Percentiles rank a stretch among this genome's conserved stretches.
These are phyloP conservation scores for Pangasius macronema DNA, from an alignment of 2,797 vertebrate species.

Conservation along the genomic window DNA sequence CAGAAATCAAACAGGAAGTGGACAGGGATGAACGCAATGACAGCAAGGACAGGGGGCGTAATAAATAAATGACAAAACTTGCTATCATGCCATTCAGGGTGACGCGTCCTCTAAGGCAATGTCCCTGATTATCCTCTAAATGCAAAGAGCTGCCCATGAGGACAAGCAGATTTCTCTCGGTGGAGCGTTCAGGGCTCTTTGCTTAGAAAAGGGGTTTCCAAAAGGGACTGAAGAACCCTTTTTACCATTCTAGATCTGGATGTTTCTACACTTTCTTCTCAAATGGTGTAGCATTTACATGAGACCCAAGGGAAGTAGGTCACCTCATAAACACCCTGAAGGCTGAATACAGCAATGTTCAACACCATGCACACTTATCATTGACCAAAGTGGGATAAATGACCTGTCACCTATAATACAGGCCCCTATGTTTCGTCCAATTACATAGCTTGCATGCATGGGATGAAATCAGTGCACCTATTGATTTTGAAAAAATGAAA, in stretches of 20 bases:
- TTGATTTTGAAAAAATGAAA: constrained; percentile 59
- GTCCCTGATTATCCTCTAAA: background rate
- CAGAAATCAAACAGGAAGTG: constrained; percentile 22
- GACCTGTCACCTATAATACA: constrained; percentile 89
- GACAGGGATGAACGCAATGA: constrained; percentile 24
- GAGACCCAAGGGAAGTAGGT: background rate
- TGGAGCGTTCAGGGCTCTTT: background rate
- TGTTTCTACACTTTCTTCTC: too few relatives aligned
- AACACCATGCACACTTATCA: constrained; percentile 79
- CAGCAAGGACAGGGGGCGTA: background rate
- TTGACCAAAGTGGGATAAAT: constrained; percentile 96
- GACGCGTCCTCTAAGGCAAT: background rate
- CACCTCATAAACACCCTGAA: constrained; percentile 61
- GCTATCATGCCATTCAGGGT: background rate
- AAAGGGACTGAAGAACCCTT: background rate
- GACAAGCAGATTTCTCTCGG: background rate
- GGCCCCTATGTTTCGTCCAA: constrained; percentile 87
- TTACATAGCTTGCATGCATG: constrained; percentile 69
- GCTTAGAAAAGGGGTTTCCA: background rate
- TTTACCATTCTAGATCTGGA: background rate
- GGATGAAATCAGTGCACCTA: constrained; percentile 39
- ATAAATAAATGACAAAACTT: constrained; percentile 2
- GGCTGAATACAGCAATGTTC: constrained; percentile 79
- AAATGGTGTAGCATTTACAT: background rate
- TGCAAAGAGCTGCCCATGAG: background rate